Percentiles rank a stretch among this genome's conserved stretches.
phyloP scores from a whole-genome alignment of 2,888 invertebrate species.

The Zelleria hepariella region DNA sequence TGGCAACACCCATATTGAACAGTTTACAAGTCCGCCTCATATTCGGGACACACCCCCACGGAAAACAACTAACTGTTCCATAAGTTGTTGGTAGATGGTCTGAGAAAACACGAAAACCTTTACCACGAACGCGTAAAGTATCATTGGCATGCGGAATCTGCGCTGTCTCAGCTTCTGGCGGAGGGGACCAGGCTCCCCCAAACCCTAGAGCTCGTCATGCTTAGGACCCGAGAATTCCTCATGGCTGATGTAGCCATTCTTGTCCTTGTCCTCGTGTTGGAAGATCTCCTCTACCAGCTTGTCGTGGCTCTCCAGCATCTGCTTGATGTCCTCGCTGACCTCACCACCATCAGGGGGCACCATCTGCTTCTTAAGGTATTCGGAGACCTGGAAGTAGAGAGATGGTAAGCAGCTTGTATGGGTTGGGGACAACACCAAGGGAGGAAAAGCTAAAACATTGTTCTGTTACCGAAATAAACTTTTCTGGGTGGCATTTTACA shows the following conservation, averaged over 20 bases:
- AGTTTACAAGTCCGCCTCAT: too few relatives aligned
- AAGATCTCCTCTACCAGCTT: slow-evolving; percentile 97
- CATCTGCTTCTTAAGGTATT: slow-evolving; percentile 93
- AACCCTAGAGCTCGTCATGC: slow-evolving; percentile 91
- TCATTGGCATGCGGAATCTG: not conserved
- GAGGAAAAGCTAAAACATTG: too few relatives aligned
- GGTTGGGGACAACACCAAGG: too few relatives aligned
- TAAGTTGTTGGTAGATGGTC: not conserved
- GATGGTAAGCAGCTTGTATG: not conserved
- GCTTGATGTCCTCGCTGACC: slow-evolving; percentile 82
- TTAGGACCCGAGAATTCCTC: slow-evolving; percentile 98
- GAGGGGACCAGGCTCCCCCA: not conserved
- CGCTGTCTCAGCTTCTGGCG: not conserved
- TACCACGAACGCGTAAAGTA: not conserved
- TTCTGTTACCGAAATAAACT: too few relatives aligned
- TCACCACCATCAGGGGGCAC: slow-evolving; percentile 83
- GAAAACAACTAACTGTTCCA: too few relatives aligned
- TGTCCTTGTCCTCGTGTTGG: slow-evolving; percentile 97
- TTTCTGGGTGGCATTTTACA: too few relatives aligned
- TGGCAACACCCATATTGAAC: too few relatives aligned
- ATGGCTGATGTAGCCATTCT: slow-evolving; percentile 95
- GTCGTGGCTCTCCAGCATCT: slow-evolving; percentile 89
- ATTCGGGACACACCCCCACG: not conserved
- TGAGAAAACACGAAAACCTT: not conserved
- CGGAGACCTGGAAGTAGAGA: slow-evolving; percentile 80